These are phyloP conservation scores for Hyles vespertilio DNA, from an alignment of 1,140 invertebrate species.

Conservation along the genomic window DNA sequence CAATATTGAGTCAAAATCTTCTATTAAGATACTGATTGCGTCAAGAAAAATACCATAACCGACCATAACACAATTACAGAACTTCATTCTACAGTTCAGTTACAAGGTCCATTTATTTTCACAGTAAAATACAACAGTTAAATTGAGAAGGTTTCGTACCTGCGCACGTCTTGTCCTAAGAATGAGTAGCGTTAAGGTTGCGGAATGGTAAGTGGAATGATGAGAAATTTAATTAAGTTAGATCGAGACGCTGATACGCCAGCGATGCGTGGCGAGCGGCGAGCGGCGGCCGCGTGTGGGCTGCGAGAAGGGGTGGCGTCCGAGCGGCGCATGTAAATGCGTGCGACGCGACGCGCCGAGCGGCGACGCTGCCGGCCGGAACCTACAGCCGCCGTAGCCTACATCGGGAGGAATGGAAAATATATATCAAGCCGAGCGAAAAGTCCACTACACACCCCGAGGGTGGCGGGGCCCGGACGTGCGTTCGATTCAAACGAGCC, in stretches of 20 bases:
- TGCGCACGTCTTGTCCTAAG: slow-evolving; percentile 1
- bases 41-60: too few relatives aligned
- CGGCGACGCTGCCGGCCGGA: slow-evolving; percentile 34
- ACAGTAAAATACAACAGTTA: too few relatives aligned
- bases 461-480: slow-evolving; percentile 56
- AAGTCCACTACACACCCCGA: slow-evolving; percentile 65
- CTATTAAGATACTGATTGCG: too few relatives aligned
- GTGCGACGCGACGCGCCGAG: slow-evolving; percentile 31
- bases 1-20: too few relatives aligned
- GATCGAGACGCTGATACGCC: slow-evolving; percentile 34
- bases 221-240: slow-evolving; percentile 44
- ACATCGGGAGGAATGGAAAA: slow-evolving; percentile 66
- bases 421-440: slow-evolving; percentile 67
- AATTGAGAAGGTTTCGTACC: slow-evolving; percentile 11
- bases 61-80: too few relatives aligned
- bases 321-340: slow-evolving; percentile 56
- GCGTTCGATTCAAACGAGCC: slow-evolving; percentile 69
- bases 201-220: slow-evolving; percentile 24
- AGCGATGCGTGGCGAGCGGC: slow-evolving; percentile 12
- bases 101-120: too few relatives aligned
- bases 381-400: slow-evolving; percentile 55
- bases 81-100: too few relatives aligned
- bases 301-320: slow-evolving; percentile 25
- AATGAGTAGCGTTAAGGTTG: not conserved
- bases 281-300: slow-evolving; percentile 14